Conservation (phyloP, 2,888 invertebrate species). For the Cheilosia vulpina region DNA sequence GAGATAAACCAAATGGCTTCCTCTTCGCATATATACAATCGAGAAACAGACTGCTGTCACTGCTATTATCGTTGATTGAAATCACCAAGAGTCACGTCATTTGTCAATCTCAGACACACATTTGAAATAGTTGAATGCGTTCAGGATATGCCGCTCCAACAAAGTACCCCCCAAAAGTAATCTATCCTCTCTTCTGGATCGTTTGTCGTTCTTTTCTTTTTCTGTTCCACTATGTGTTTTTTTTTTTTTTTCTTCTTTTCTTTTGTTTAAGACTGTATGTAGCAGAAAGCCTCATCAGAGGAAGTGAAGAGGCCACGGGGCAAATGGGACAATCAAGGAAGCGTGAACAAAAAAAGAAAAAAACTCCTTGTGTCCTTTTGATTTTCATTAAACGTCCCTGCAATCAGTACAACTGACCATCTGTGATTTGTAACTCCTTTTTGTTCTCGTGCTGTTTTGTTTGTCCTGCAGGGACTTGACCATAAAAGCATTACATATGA, state of each 20-base stretch:
- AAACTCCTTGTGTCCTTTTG: conserved; percentile 34
- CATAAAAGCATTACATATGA: conserved; percentile 65
- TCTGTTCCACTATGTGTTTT: conserved; percentile 17
- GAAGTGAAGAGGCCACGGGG: conserved; percentile 23
- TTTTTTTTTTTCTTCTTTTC: conserved; percentile 13
- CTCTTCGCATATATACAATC: conserved; percentile 26
- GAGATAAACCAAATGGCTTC: conserved; percentile 62
- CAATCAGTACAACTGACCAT: conserved; percentile 73
- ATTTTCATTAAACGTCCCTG: conserved; percentile 67
- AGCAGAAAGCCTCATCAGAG: conserved; percentile 18
- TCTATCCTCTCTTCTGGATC: conserved; percentile 62
- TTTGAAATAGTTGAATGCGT: conserved; percentile 67
- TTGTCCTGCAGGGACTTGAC: conserved; percentile 28
- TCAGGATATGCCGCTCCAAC: conserved; percentile 51
- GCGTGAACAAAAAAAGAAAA: conserved; percentile 45
- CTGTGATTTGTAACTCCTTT: conserved; percentile 55
- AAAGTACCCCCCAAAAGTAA: conserved; percentile 54
- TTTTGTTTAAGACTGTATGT: conserved; percentile 4
- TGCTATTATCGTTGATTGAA: conserved; percentile 69
- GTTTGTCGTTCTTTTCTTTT: conserved; percentile 54
- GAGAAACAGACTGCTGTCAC: conserved; percentile 39
- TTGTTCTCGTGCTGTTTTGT: background rate
- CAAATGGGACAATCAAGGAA: conserved; percentile 68
- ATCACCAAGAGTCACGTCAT: conserved; percentile 75
- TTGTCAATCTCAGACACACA: conserved; percentile 73